Percentiles rank a stretch among this genome's conserved stretches.
phyloP scores from a whole-genome alignment of 2,888 invertebrate genomes.

The Yponomeuta cagnagella region DNA sequence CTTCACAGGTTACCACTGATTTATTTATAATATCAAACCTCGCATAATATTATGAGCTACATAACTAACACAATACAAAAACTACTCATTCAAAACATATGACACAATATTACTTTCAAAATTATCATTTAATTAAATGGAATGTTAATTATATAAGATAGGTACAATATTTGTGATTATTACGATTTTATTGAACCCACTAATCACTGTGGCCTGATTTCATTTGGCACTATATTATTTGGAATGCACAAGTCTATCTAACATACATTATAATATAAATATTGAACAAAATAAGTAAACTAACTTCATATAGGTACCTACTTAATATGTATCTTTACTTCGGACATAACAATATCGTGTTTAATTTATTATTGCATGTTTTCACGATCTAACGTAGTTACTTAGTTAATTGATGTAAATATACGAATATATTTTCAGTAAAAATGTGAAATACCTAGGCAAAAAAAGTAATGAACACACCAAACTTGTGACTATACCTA shows the following conservation, averaged over 20 bases:
- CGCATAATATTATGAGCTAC: slow-evolving; percentile 25
- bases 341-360: slow-evolving; percentile 42
- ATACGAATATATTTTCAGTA: slow-evolving; percentile 20
- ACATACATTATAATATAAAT: slow-evolving; percentile 25
- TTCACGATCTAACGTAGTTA: slow-evolving; percentile 23
- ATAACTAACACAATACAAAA: slow-evolving; percentile 28
- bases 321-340: slow-evolving; percentile 24
- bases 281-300: slow-evolving; percentile 33
- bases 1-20: slow-evolving; percentile 58
- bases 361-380: slow-evolving; percentile 33
- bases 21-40: slow-evolving; percentile 24
- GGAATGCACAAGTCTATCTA: slow-evolving; percentile 67
- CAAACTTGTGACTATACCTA: slow-evolving; percentile 32
- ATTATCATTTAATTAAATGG: slow-evolving; percentile 41
- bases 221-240: slow-evolving; percentile 73
- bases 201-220: slow-evolving; percentile 41
- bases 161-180: slow-evolving; percentile 58
- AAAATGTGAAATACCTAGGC: slow-evolving; percentile 15
- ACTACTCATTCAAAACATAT: slow-evolving; percentile 34
- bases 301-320: slow-evolving; percentile 27
- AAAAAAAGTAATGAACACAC: slow-evolving; percentile 24
- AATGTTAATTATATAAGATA: slow-evolving; percentile 31
- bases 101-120: slow-evolving; percentile 35
- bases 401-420: slow-evolving; percentile 20
- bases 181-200: slow-evolving; percentile 40